These are phyloP conservation scores for Geococcyx californianus DNA, from an alignment of 2,113 vertebrate genomes.

Conservation along the genomic window DNA sequence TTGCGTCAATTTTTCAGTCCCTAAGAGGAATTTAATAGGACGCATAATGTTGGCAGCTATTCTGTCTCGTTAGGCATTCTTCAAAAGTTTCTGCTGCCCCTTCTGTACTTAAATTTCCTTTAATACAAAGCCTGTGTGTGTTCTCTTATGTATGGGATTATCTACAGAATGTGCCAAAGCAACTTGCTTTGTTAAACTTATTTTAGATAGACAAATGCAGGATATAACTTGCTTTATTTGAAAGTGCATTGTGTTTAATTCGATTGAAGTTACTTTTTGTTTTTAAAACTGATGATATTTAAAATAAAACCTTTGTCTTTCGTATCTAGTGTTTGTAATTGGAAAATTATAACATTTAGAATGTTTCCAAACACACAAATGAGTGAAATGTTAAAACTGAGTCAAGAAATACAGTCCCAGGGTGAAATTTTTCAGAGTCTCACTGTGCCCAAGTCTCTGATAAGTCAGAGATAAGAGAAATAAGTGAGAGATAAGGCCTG, in stretches of 20 bases:
- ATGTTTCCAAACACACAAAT: neutral
- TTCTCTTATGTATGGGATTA: neutral
- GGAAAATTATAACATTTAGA: neutral
- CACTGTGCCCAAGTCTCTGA: neutral
- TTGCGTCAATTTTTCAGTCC: neutral
- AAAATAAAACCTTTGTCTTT: slow-evolving; percentile 13
- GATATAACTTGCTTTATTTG: neutral
- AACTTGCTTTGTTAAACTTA: neutral
- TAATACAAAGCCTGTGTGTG: neutral
- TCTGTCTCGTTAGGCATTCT: neutral
- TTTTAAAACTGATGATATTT: neutral
- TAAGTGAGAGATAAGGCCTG: too few relatives aligned
- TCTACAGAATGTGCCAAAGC: neutral
- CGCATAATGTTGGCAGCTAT: neutral
- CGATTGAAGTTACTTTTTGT: neutral
- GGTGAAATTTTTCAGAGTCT: neutral
- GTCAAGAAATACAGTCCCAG: neutral
- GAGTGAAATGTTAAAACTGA: neutral
- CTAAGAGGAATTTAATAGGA: neutral
- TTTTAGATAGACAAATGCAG: slow-evolving; percentile 6
- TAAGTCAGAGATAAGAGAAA: too few relatives aligned
- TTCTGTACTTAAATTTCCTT: neutral
- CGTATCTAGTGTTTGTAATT: neutral
- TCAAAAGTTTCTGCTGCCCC: neutral
- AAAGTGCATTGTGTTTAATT: neutral